Conservation (phyloP, 2,797 vertebrate species). For the Sternarchorhynchus goeldii region DNA sequence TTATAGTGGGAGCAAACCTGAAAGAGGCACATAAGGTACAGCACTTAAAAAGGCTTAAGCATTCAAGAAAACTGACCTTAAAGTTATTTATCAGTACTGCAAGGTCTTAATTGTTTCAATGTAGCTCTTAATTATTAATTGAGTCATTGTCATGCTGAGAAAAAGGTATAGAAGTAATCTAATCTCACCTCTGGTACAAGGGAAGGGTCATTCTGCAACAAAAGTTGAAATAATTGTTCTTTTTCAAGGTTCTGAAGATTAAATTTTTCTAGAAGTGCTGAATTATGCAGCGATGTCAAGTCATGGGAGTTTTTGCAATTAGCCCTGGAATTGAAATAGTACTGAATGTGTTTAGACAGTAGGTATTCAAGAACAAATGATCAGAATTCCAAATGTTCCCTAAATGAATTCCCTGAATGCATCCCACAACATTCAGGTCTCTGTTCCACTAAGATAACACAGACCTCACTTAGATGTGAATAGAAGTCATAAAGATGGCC, state of each 20-base stretch:
- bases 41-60: no score
- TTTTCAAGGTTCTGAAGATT: conserved; percentile 70
- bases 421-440: no score
- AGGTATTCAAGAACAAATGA: not conserved
- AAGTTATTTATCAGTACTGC: no score
- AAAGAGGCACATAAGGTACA: no score
- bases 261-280: conserved; percentile 66
- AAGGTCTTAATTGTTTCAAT: no score
- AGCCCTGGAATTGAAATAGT: conserved; percentile 66
- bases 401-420: no score
- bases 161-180: conserved; percentile 57
- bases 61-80: no score
- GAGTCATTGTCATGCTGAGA: no score
- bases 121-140: no score
- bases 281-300: conserved; percentile 70
- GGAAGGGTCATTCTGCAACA: conserved; percentile 87
- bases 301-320: conserved; percentile 76
- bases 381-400: not conserved
- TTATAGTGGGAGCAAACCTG: conserved; percentile 82
- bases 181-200: conserved; percentile 88
- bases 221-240: conserved; percentile 80
- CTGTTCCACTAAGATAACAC: no score
- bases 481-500: no score
- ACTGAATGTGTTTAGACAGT: not conserved
- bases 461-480: no score